Evolutionary conservation across 2,888 invertebrate species (phyloP).

Genomic region (Digitonthophagus gazella): DNA sequence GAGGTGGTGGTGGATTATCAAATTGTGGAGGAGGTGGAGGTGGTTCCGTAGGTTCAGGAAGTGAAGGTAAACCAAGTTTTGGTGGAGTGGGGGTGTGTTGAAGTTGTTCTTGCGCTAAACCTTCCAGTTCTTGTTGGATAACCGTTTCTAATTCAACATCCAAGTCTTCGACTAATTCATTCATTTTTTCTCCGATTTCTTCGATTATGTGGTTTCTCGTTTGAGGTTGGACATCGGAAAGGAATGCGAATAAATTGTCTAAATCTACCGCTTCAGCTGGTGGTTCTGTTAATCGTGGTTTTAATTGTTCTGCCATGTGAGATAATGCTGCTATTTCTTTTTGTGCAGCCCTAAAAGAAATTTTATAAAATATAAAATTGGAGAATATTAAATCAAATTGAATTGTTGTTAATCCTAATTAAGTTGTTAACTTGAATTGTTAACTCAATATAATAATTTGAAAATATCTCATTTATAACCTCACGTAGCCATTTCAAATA

Average conservation of each 20-base stretch:
- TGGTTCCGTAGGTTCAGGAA: slow-evolving; percentile 69
- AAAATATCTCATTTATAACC: too few species aligned
- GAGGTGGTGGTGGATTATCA: slow-evolving; percentile 54
- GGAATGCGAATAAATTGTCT: slow-evolving; percentile 86
- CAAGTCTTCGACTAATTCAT: slow-evolving; percentile 76
- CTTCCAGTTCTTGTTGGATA: slow-evolving; percentile 62
- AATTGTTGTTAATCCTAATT: too few species aligned
- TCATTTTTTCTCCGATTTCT: slow-evolving; percentile 83
- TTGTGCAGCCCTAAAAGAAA: slow-evolving; percentile 60
- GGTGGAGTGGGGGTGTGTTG: slow-evolving; percentile 46
- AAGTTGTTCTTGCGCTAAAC: slow-evolving; percentile 51
- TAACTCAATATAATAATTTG: too few species aligned
- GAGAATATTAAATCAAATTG: too few species aligned
- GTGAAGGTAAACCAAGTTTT: slow-evolving; percentile 60
- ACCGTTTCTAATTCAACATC: slow-evolving; percentile 74
- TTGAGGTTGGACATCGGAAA: slow-evolving; percentile 70
- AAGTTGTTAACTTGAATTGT: too few species aligned
- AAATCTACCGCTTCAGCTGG: slow-evolving; percentile 75
- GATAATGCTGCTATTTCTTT: slow-evolving; percentile 69
- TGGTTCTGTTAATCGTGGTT: slow-evolving; percentile 57
- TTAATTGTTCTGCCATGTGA: slow-evolving; percentile 71
- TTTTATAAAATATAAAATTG: too few species aligned
- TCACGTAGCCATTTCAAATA: too few species aligned
- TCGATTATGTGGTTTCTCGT: slow-evolving; percentile 63
- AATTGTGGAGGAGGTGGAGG: slow-evolving; percentile 51